Evolutionary conservation across 1,140 invertebrate species (phyloP), one percentile per base, ranked within the genome.

Genomic region (Ephestia elutella): DNA sequence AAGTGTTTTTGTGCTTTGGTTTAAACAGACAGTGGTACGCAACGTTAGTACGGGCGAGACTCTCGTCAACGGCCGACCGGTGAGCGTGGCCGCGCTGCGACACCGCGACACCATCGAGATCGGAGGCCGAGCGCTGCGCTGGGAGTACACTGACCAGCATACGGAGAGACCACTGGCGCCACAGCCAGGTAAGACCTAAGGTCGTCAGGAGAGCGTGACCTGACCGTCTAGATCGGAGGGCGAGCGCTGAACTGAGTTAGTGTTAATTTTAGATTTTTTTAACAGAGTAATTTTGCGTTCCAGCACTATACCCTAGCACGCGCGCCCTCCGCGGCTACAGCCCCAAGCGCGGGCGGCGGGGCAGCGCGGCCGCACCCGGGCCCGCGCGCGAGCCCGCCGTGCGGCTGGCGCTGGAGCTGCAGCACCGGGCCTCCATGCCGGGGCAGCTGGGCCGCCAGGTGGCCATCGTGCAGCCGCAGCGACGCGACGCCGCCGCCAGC

Each of bases 381-480:
- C 60, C 19, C 60, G 62, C 20, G 60, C 64, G 38, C 54, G 65
- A 59, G 51, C 57, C 58, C 57, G 25, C 60, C 60, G 17, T 60
- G 13, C 57, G 58, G 21, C 54, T 54, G 15, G 49, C 57, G 50
- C 50, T 62, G 15, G 62, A 65, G 57, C 57, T 73, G 62, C 30
- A 58, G 10, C 77, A 79, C 35, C 65, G 80, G 19, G 68, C 70
- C 62, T 78, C 77, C 62, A 68, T 74, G 66, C 77, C 79, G 0
- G 77, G 73, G 74, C 13, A 57, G 54, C 19, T 48, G 32, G 1
- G 7, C 18, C 18, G 11, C 48, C 84, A 87, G 60, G 78, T 87
- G n/a, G 84, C 84, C 0, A 75, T 87, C 10, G 84, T 87, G 11
- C 84, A 87, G 58, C 84, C 82, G 0, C 80, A 81, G 49, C 65